These are phyloP conservation scores for Trachelus tabidus DNA, from an alignment of 2,888 invertebrate species.

Conservation along the genomic window DNA sequence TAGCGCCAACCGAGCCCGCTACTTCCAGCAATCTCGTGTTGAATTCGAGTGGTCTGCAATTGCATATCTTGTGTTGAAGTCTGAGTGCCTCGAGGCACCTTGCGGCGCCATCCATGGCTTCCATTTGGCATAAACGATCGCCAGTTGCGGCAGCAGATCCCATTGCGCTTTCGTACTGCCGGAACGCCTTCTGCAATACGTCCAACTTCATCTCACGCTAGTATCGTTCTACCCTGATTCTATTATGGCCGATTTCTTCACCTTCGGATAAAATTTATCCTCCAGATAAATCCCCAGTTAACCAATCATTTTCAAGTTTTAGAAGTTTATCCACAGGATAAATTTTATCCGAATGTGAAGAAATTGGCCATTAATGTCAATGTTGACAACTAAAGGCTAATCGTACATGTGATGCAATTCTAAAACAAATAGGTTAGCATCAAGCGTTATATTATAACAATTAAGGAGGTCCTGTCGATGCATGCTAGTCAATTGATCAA, in stretches of 20 bases:
- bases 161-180: conserved; percentile 90
- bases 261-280: no score
- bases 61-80: conserved; percentile 85
- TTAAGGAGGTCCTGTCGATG: background rate
- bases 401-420: conserved; percentile 6
- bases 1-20: conserved; percentile 87
- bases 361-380: no score
- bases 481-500: no score
- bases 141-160: conserved; percentile 83
- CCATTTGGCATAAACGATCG: conserved; percentile 88
- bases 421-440: conserved; percentile 1
- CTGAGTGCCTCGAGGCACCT: conserved; percentile 82
- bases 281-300: no score
- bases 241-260: no score
- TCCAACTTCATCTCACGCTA: conserved; percentile 20
- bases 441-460: background rate
- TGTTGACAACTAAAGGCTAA: conserved; percentile 17
- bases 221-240: conserved; percentile 14
- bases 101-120: conserved; percentile 90
- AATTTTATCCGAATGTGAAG: no score
- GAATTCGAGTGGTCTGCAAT: conserved; percentile 87
- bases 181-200: conserved; percentile 72
- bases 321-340: no score
- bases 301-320: no score
- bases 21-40: conserved; percentile 86